Conservation (phyloP, 2,888 invertebrate species). For the Carabus problematicus region DNA sequence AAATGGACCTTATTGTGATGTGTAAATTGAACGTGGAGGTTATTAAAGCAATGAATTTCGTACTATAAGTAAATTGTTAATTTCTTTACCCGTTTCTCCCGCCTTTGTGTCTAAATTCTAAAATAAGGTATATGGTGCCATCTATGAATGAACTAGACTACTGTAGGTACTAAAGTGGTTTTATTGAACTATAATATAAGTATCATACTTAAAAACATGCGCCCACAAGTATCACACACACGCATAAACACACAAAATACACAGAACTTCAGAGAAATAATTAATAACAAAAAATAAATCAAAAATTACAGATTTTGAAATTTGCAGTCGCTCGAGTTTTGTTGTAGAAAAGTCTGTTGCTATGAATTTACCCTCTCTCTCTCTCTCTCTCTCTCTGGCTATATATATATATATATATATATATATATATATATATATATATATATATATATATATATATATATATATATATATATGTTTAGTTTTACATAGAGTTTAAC, state of each 20-base stretch:
- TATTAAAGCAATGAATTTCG: neutral
- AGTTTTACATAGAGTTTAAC: constrained; percentile 51
- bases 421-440: constrained; percentile 45
- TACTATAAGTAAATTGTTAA: constrained; percentile 11
- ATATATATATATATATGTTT: constrained; percentile 1
- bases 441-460: constrained; percentile 45
- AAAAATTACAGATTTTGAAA: constrained; percentile 22
- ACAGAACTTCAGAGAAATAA: too few species aligned
- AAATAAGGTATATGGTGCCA: constrained; percentile 14
- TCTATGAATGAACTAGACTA: constrained; percentile 2
- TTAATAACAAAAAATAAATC: neutral
- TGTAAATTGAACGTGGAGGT: neutral
- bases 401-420: constrained; percentile 23
- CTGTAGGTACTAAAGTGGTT: neutral
- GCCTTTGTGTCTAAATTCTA: too few species aligned
- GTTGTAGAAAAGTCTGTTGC: neutral
- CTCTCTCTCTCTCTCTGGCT: too few species aligned
- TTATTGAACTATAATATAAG: constrained; percentile 29
- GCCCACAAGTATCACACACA: constrained; percentile 21
- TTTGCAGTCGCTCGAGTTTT: constrained; percentile 6
- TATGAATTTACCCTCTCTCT: neutral
- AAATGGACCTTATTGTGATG: too few species aligned
- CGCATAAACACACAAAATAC: constrained; percentile 15
- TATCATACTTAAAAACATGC: constrained; percentile 11
- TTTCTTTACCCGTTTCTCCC: constrained; percentile 38